phyloP scores from a whole-genome alignment of 2,113 vertebrate species.

The Entelurus aequoreus region DNA sequence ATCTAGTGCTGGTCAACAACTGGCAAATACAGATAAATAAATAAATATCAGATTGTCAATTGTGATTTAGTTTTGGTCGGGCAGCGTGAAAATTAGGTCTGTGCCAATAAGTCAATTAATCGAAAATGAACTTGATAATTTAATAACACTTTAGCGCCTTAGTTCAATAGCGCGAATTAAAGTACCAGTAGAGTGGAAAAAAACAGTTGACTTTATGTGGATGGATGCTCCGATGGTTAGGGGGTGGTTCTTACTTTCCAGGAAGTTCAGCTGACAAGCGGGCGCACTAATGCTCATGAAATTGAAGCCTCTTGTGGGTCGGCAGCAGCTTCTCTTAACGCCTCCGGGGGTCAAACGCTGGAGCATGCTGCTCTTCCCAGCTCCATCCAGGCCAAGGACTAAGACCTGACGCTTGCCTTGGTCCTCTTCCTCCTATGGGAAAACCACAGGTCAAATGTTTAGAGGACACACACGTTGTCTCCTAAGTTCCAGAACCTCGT shows the following conservation, averaged over 20 bases:
- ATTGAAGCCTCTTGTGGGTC: slow-evolving; percentile 86
- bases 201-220: too few relatives aligned
- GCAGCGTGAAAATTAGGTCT: too few relatives aligned
- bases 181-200: too few relatives aligned
- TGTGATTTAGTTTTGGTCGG: too few relatives aligned
- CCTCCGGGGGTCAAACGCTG: slow-evolving; percentile 73
- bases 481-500: too few relatives aligned
- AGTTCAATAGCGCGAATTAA: too few relatives aligned
- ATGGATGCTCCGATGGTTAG: background rate
- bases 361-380: slow-evolving; percentile 87
- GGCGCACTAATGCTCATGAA: slow-evolving; percentile 74
- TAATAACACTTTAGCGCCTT: too few relatives aligned
- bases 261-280: slow-evolving; percentile 80
- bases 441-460: background rate
- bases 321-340: slow-evolving; percentile 52
- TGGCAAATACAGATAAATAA: too few relatives aligned
- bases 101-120: too few relatives aligned
- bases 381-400: slow-evolving; percentile 87
- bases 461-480: background rate
- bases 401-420: slow-evolving; percentile 79
- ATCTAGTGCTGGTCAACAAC: too few relatives aligned
- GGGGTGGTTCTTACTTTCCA: slow-evolving; percentile 79
- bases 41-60: too few relatives aligned
- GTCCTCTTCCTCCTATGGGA: slow-evolving; percentile 62
- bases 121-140: too few relatives aligned